These are phyloP conservation scores for Cecropterus lyciades DNA, from an alignment of 1,140 invertebrate genomes.

Conservation along the genomic window DNA sequence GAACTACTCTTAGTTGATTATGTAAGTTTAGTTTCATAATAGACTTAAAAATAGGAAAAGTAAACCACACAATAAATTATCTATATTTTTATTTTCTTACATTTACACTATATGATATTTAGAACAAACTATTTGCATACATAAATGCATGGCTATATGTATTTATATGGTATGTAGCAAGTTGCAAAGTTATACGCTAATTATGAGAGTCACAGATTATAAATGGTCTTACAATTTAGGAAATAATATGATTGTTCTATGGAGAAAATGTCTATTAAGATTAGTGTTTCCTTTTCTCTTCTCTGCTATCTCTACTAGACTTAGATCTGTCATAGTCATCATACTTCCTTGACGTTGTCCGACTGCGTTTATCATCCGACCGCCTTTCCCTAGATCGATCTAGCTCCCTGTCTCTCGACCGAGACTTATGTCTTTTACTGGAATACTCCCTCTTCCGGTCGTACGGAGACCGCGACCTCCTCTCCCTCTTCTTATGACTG, in stretches of 20 bases:
- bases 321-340: slow-evolving; percentile 81
- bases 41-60: no score
- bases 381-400: slow-evolving; percentile 70
- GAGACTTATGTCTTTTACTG: slow-evolving; percentile 76
- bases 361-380: slow-evolving; percentile 66
- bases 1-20: no score
- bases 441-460: slow-evolving; percentile 78
- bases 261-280: not conserved
- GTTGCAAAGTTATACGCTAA: no score
- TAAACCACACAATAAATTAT: no score
- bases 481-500: slow-evolving; percentile 79
- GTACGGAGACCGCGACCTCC: slow-evolving; percentile 79
- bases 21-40: no score
- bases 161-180: no score
- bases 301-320: slow-evolving; percentile 70
- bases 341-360: slow-evolving; percentile 73
- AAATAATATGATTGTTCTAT: not conserved
- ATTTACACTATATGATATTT: no score
- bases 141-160: no score
- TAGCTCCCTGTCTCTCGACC: slow-evolving; percentile 70
- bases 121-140: no score
- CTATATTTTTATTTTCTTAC: no score
- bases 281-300: slow-evolving; percentile 82
- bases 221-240: no score
- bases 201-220: no score